Evolutionary conservation across 2,888 invertebrate genomes (phyloP).

Genomic region (Nemotelus pantherinus): DNA sequence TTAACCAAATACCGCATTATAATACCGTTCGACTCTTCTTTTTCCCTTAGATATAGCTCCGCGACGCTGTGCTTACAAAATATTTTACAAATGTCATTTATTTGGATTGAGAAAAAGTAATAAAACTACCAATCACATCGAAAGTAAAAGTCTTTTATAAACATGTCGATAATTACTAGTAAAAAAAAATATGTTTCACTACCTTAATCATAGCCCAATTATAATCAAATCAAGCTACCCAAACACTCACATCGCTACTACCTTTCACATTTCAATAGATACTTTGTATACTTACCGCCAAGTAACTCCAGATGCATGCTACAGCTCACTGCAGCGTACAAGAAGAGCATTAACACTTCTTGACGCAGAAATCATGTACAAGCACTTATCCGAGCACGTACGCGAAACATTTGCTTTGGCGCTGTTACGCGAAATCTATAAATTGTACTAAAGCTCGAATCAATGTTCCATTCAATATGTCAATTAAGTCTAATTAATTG

Average conservation of each 20-base stretch:
- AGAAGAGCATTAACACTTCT: too few relatives aligned
- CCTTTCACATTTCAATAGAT: slow-evolving; percentile 35
- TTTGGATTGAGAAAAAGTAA: too few relatives aligned
- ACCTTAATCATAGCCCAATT: slow-evolving; percentile 22
- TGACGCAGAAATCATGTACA: too few relatives aligned
- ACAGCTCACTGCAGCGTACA: too few relatives aligned
- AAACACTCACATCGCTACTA: slow-evolving; percentile 20
- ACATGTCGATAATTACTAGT: slow-evolving; percentile 7
- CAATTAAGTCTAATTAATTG: slow-evolving; percentile 50
- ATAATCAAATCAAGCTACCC: slow-evolving; percentile 33
- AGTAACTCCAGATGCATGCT: too few relatives aligned
- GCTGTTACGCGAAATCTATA: neutral
- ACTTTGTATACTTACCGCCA: neutral
- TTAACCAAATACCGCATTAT: too few relatives aligned
- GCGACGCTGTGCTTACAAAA: too few relatives aligned
- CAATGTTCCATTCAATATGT: slow-evolving; percentile 50
- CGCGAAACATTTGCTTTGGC: neutral
- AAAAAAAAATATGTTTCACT: neutral
- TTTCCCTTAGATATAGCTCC: too few relatives aligned
- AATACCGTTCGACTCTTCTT: too few relatives aligned
- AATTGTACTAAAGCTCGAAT: slow-evolving; percentile 43
- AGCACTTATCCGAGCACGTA: neutral
- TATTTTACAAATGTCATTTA: too few relatives aligned
- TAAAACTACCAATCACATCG: neutral
- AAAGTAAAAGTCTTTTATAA: slow-evolving; percentile 24